A percentile compares a stretch with the other conserved stretches of the same genome.
phyloP scores from a whole-genome alignment of 2,888 invertebrate species.

The Belgica antarctica region DNA sequence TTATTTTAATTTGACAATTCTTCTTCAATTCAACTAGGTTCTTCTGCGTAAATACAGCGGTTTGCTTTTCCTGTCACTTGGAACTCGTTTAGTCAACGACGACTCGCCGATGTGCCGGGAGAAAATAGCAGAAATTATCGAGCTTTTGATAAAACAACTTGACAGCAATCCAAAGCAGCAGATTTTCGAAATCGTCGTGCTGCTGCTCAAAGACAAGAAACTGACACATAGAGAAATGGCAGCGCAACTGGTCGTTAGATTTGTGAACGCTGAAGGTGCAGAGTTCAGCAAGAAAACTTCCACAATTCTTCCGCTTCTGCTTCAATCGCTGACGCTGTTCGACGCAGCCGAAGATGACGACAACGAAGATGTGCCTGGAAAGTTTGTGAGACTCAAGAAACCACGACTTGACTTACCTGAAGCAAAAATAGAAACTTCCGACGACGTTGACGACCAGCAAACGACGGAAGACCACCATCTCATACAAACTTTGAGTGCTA shows the following conservation, averaged over 20 bases:
- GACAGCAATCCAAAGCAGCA: slow-evolving; percentile 61
- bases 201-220: slow-evolving; percentile 69
- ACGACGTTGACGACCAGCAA: slow-evolving; percentile 52
- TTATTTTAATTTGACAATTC: slow-evolving; percentile 28
- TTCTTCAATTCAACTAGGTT: slow-evolving; percentile 55
- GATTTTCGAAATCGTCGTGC: slow-evolving; percentile 68
- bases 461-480: slow-evolving; percentile 69
- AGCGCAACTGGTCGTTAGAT: slow-evolving; percentile 75
- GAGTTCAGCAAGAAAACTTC: slow-evolving; percentile 67
- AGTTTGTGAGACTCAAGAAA: slow-evolving; percentile 61
- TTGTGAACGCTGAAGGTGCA: slow-evolving; percentile 72
- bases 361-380: slow-evolving; percentile 53
- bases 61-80: slow-evolving; percentile 71
- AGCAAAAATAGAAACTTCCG: slow-evolving; percentile 45
- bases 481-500: slow-evolving; percentile 70
- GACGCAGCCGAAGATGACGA: slow-evolving; percentile 46
- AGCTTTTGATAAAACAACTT: slow-evolving; percentile 64
- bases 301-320: slow-evolving; percentile 59
- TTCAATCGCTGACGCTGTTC: slow-evolving; percentile 49
- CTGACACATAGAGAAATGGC: slow-evolving; percentile 70
- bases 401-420: slow-evolving; percentile 48
- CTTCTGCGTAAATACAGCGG: slow-evolving; percentile 63
- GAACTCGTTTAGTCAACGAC: slow-evolving; percentile 79
- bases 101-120: slow-evolving; percentile 73
- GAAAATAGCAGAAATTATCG: slow-evolving; percentile 69